Base-by-base conservation (phyloP, 2,888 invertebrate genomes). In the Lucinisca nassula region DNA sequence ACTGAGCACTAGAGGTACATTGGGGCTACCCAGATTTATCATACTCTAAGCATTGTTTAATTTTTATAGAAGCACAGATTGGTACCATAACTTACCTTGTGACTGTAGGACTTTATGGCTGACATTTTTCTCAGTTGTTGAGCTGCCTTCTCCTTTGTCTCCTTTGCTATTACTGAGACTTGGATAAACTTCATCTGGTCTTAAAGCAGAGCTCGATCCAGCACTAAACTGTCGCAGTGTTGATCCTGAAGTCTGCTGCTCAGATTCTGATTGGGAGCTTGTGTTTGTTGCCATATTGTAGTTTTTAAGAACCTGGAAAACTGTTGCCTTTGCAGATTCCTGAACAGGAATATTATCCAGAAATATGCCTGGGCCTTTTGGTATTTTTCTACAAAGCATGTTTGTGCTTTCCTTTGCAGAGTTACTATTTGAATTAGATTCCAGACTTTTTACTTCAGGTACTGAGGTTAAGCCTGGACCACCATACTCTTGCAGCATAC, bases 171-270 rank as follows among this genome's bases (percentile, higher is more conserved):
- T 32, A 12, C 14, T 51, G 6, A 27, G 14, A 51, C 49, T 49
- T 10, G 90, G 90, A 32, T 90, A 90, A 0, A 61, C 85, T 49
- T 90, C 85, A 45, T 90, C 90, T 30, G 90, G 85, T 40, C 83
- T 77, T n/a, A 90, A 67, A 27, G 85, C 55, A 1, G 84, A 83
- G 38, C 83, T 61, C 1, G 82, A 79, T 8, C 79, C 82, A 1
- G 79, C 79, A 1, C 21, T 82, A 6, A 45, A 51, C 58, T 79
- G 82, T 27, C 80, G 72, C 8, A 79, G 27, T 72, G 72, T 72
- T 10, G 72, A 72, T 21, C 38, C 72, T 37, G 72, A 72, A 17
- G 40, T 40, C 37, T 37, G 40, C 72, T 72, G 72, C 10, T 72
- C 61, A 27, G 61, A 61, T 10, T 30, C 61, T 17, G 61, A 27